Evolutionary conservation across 2,888 invertebrate species (phyloP).

Genomic region (Osmoderma eremita): DNA sequence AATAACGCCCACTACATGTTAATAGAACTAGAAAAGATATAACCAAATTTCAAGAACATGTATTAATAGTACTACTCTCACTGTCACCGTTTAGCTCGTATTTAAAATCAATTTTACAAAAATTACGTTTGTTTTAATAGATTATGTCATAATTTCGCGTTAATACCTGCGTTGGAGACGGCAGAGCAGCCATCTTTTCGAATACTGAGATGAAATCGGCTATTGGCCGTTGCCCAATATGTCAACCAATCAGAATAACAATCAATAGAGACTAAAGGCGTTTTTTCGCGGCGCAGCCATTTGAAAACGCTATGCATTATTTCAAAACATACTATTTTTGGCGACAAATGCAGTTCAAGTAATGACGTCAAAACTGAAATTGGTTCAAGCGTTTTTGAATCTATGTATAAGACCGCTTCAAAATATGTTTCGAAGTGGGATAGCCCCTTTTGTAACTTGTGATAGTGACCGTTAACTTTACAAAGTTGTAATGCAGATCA

Average conservation of each 20-base stretch:
- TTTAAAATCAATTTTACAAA: conserved; percentile 7
- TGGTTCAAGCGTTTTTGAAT: no score
- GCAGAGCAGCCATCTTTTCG: conserved; percentile 84
- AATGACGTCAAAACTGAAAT: no score
- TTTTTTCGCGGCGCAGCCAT: no score
- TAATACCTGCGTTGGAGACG: conserved; percentile 85
- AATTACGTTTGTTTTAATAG: conserved; percentile 42
- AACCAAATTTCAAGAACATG: background rate
- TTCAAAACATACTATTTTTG: no score
- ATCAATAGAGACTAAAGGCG: conserved; percentile 58
- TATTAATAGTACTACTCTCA: conserved; percentile 4
- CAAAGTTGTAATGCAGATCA: no score
- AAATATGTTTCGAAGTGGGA: no score
- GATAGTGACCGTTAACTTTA: no score
- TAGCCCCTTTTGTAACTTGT: no score
- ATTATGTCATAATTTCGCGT: conserved; percentile 54
- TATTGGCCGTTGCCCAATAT: conserved; percentile 54
- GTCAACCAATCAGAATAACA: conserved; percentile 56
- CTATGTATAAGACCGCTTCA: no score
- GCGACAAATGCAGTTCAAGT: no score
- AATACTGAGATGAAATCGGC: conserved; percentile 57
- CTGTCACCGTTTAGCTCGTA: conserved; percentile 19
- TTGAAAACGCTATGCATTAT: no score
- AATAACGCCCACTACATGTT: conserved; percentile 44
- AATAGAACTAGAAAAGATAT: conserved; percentile 19